phyloP scores from a whole-genome alignment of 2,888 invertebrate genomes.

The Acronicta alni region DNA sequence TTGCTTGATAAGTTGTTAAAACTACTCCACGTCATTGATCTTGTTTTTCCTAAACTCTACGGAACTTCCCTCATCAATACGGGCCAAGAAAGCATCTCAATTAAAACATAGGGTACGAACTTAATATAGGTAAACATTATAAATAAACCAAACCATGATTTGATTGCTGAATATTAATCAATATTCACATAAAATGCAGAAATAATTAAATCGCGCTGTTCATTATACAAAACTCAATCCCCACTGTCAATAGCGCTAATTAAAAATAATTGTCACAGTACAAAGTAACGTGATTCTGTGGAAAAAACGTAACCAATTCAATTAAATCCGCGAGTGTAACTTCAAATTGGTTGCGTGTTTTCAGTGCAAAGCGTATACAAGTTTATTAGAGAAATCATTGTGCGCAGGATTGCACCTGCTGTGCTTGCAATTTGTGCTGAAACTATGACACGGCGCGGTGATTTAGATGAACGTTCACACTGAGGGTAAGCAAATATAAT shows the following conservation, averaged over 20 bases:
- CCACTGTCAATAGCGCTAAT: conserved; percentile 16
- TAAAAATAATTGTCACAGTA: conserved; percentile 35
- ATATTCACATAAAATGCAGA: not conserved
- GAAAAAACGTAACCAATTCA: conserved; percentile 47
- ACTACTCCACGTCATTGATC: too few species aligned
- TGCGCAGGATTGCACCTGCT: conserved; percentile 22
- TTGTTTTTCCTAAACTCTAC: too few species aligned
- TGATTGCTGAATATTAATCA: not conserved
- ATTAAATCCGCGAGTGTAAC: conserved; percentile 42
- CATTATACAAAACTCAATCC: conserved; percentile 18
- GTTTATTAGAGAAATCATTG: conserved; percentile 44
- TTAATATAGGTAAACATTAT: too few species aligned
- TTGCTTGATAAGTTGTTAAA: too few species aligned
- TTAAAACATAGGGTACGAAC: too few species aligned
- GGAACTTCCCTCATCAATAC: too few species aligned
- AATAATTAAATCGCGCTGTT: conserved; percentile 12
- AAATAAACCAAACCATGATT: too few species aligned
- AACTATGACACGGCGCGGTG: not conserved
- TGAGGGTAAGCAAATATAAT: too few species aligned
- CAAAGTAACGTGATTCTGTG: conserved; percentile 17
- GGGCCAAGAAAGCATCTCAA: too few species aligned
- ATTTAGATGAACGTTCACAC: not conserved
- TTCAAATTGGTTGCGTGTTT: conserved; percentile 51
- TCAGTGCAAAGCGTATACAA: conserved; percentile 38
- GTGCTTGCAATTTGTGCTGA: not conserved